Percentiles rank a stretch among this genome's conserved stretches.
Conservation (phyloP, 2,113 vertebrate species). For the Embiotoca jacksoni region DNA sequence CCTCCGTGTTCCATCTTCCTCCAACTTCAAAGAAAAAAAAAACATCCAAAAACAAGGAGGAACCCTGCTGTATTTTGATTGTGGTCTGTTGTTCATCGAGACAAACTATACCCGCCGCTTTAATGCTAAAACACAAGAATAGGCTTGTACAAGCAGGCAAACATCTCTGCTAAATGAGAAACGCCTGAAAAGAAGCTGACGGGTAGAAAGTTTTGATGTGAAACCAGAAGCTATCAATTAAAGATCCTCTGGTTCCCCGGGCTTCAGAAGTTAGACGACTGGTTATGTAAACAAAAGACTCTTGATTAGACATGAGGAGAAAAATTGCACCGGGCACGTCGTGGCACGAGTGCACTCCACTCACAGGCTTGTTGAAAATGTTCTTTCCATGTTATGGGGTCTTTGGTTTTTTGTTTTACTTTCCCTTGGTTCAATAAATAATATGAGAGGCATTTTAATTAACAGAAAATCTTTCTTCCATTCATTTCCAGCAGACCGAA, state of each 20-base stretch:
- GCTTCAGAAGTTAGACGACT: constrained; percentile 27
- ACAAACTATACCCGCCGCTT: constrained; percentile 22
- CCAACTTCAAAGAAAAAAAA: background rate
- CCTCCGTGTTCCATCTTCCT: background rate
- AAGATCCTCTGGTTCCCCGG: constrained; percentile 28
- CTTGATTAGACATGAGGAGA: constrained; percentile 44
- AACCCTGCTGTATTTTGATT: constrained; percentile 7
- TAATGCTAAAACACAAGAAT: constrained; percentile 13
- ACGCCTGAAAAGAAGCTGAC: constrained; percentile 27
- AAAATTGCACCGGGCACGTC: constrained; percentile 28
- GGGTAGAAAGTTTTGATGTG: constrained; percentile 41
- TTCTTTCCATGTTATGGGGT: constrained; percentile 9
- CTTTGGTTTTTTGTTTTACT: background rate
- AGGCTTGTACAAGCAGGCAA: constrained; percentile 39
- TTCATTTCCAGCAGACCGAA: too few relatives aligned
- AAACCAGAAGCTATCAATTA: constrained; percentile 60
- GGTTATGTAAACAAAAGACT: constrained; percentile 44
- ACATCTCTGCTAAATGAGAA: constrained; percentile 25
- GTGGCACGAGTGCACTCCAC: constrained; percentile 25
- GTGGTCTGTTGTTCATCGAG: constrained; percentile 9
- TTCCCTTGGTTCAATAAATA: background rate
- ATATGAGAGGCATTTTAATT: background rate
- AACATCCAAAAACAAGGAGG: constrained; percentile 3
- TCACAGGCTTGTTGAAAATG: constrained; percentile 14
- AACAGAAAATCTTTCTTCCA: background rate